A percentile compares a stretch with the other conserved stretches of the same genome.
phyloP scores from a whole-genome alignment of 2,888 invertebrate species.

The Buathra laborator region DNA sequence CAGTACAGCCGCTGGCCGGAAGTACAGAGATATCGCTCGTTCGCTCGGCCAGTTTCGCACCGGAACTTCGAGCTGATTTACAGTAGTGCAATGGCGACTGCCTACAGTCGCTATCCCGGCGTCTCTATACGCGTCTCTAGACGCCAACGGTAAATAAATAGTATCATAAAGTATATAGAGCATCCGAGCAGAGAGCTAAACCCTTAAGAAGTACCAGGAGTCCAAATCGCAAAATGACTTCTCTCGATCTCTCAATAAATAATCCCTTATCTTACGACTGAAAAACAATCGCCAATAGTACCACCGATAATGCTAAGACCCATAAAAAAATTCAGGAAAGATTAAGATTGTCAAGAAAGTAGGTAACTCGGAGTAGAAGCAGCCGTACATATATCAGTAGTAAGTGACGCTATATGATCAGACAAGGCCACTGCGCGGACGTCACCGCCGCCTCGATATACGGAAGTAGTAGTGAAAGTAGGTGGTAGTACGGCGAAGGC shows the following conservation, averaged over 20 bases:
- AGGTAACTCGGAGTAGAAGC: no score
- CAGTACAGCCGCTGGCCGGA: conserved; percentile 70
- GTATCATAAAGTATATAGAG: conserved; percentile 42
- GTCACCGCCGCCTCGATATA: conserved; percentile 32
- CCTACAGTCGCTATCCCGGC: conserved; percentile 6
- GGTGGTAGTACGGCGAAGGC: conserved; percentile 43
- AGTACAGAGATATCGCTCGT: conserved; percentile 75
- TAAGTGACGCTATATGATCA: conserved; percentile 38
- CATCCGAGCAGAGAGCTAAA: conserved; percentile 12
- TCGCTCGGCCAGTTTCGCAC: conserved; percentile 63
- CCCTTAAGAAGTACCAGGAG: neutral
- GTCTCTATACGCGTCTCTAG: conserved; percentile 9
- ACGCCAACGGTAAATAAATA: conserved; percentile 31
- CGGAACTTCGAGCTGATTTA: conserved; percentile 76
- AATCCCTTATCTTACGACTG: no score
- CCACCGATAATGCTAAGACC: no score
- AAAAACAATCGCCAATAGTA: no score
- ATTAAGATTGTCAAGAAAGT: no score
- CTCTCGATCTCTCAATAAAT: neutral
- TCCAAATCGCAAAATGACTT: neutral
- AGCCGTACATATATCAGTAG: conserved; percentile 5
- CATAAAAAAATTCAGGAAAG: neutral
- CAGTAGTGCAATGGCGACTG: conserved; percentile 43
- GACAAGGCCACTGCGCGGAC: conserved; percentile 39
- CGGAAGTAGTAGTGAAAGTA: conserved; percentile 58